Evolutionary conservation across 1,140 invertebrate species (phyloP), one percentile per base, ranked within the genome.

Genomic region (Vanessa tameamea): DNA sequence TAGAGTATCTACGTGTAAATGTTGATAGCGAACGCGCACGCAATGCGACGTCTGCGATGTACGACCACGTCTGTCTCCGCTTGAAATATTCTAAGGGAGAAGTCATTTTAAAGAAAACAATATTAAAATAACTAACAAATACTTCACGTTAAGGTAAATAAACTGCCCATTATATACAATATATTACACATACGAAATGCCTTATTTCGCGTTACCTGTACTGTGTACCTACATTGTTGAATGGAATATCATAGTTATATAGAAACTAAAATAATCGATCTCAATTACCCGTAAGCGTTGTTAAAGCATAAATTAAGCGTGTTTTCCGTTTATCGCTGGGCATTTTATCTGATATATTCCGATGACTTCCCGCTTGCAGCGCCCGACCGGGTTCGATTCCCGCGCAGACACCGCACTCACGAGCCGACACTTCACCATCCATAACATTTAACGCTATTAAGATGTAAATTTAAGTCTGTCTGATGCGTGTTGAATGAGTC

Each of bases 201-300:
- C 88, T 92, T 92, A 90, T 87, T 87, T 90, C 84, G 82, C 89
- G 88, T 89, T 92, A 92, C 88, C 85, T 89, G 90, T 83, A 83
- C 82, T 80, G 78, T 81, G 89, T 92, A 90, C 89, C 87, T 91
- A 87, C 87, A 84, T 90, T 90, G 86, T 90, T 89, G 86, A 89
- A 79, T 84, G 81, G 80, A 82, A 87, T 87, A 85, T 84, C 81
- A 88, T 90, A 91, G 84, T 88, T 57, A 84, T 87, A 89, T 91
- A 89, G 81, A 90, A 82, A 76, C 77, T 89, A 89, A 91, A 91
- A 85, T 83, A 87, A 88, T 86, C 87, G 90, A 92, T 92, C 90
- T 92, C 89, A 92, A 86, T 89, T 89, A 92, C 81, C 87, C 81
- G 73, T 92, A 89, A 89, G 88, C 81, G 80, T 89, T 88, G 82